These are phyloP conservation scores for Dolichotis patagonum DNA, from an alignment of 2,113 vertebrate genomes.

Conservation along the genomic window DNA sequence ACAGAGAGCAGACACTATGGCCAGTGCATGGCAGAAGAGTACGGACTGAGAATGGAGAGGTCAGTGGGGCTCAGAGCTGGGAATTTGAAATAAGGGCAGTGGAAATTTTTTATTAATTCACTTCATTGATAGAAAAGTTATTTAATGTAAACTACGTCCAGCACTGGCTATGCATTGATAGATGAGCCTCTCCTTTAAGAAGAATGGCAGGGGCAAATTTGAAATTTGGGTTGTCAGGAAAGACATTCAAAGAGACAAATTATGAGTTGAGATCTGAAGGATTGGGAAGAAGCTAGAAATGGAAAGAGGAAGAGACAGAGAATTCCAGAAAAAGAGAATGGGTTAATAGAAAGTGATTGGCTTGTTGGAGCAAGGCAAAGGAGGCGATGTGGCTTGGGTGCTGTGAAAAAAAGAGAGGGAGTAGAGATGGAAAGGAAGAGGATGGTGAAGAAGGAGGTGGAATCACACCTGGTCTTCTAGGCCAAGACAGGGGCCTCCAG, in stretches of 20 bases:
- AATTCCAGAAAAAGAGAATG: background rate
- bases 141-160: background rate
- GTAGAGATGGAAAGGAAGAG: background rate
- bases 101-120: background rate
- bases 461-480: accelerated
- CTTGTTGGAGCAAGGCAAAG: background rate
- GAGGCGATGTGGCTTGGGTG: background rate
- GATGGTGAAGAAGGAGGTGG: background rate
- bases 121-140: background rate
- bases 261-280: background rate
- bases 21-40: background rate
- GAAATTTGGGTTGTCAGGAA: background rate
- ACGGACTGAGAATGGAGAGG: background rate
- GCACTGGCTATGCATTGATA: background rate
- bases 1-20: background rate
- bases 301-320: background rate
- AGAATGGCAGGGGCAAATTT: background rate
- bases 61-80: background rate
- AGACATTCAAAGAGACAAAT: background rate
- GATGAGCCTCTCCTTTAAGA: background rate
- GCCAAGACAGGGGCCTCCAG: background rate
- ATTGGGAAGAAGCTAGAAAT: background rate
- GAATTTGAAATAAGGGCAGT: background rate
- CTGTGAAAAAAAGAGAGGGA: background rate
- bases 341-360: no score